A percentile compares a stretch with the other conserved stretches of the same genome.
phyloP scores from a whole-genome alignment of 2,888 invertebrate genomes.

The Catocala nupta region DNA sequence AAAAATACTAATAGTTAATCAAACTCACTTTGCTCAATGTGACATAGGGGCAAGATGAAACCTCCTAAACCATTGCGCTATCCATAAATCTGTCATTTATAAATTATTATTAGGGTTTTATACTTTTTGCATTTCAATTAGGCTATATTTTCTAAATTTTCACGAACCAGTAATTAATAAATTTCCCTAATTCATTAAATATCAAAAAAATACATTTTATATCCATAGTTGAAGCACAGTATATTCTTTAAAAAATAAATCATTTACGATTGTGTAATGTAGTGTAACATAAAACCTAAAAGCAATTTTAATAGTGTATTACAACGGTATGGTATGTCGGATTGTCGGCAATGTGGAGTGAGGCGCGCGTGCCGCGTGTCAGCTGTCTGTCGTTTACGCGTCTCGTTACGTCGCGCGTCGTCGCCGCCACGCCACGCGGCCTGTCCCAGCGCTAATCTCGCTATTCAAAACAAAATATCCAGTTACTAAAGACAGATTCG shows the following conservation, averaged over 20 bases:
- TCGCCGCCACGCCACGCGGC: slow-evolving; percentile 62
- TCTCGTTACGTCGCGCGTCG: slow-evolving; percentile 75
- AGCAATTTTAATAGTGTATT: slow-evolving; percentile 33
- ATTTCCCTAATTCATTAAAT: no score
- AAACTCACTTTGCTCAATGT: no score
- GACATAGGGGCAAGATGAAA: no score
- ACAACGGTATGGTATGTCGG: slow-evolving; percentile 22
- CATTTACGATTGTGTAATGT: not conserved
- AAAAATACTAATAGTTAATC: no score
- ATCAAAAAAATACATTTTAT: no score
- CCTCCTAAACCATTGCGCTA: no score
- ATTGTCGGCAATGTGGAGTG: slow-evolving; percentile 28
- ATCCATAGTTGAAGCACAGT: not conserved
- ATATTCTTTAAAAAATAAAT: not conserved
- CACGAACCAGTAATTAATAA: no score
- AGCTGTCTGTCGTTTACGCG: slow-evolving; percentile 75
- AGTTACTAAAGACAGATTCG: slow-evolving; percentile 58
- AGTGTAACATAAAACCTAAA: slow-evolving; percentile 39
- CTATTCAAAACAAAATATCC: slow-evolving; percentile 72
- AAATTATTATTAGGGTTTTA: no score
- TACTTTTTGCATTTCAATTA: no score
- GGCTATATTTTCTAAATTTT: no score
- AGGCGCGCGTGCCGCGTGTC: slow-evolving; percentile 71
- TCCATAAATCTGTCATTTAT: no score
- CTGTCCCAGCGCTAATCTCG: slow-evolving; percentile 65